Base-by-base conservation (phyloP, 2,113 vertebrate species). In the Cacatua alba region DNA sequence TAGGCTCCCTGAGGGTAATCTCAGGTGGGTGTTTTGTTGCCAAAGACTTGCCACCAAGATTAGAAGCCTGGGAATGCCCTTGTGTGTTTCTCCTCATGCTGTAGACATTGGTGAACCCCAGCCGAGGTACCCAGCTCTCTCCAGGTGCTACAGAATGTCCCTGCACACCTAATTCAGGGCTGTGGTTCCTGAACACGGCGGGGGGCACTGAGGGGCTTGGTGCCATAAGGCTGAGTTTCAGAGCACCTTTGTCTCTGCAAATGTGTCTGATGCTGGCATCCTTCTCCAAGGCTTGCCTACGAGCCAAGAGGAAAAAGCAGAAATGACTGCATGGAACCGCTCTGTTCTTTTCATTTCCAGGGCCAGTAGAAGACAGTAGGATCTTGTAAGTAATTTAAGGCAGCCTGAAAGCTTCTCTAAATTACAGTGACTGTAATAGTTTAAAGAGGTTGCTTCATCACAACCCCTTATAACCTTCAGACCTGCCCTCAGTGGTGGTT, bases 381-480 rank as follows among this genome's bases (percentile, higher is more conserved):
- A 41, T 57, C 76, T 78, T 80, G 15, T 39, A 70, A 88, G 33
- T 41, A 33, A 82, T 70, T 94, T 72, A 62, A 88, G 67, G 29
- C 62, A 85, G 43, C 79, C 35, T 39, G 39, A 95, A 31, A 57
- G 44, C 29, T 82, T 83, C 70, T 88, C 70, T 81, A 62, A 88
- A 83, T 78, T 86, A 55, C 64, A 67, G 5, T 67, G 82, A 23
- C 55, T 92, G 57, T 80, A 72, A 28, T 6, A 69, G 44, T 85
- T 95, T 52, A 78, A 90, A 94, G 88, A 37, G 5, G 10, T 95
- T 93, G 24, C 80, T 92, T 52, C 77, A 62, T 86, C 49, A 69
- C 2, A 16, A 77, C 12, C 37, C 43, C 14, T 68, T 87, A 46
- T 85, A 92, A 89, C 69, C 65, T 84, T 93, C 82, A 90, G 60